Conservation (phyloP, 2,888 invertebrate species). For the Oeneis ivallda region DNA sequence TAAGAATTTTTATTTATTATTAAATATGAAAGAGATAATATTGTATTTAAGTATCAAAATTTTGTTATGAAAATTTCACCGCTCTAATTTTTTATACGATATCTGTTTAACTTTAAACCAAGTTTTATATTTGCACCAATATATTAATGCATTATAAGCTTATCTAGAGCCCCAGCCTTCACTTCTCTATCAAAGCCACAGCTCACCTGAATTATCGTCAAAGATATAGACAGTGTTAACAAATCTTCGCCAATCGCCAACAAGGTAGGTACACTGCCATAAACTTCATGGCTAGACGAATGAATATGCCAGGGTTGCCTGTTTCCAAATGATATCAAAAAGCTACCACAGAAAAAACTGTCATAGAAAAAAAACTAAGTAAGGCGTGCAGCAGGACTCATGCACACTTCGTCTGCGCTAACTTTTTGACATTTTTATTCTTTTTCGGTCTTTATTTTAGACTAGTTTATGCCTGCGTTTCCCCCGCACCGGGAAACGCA, state of each 20-base stretch:
- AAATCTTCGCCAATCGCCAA: constrained; percentile 18
- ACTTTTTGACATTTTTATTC: no score
- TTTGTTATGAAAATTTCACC: no score
- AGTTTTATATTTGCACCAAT: not conserved
- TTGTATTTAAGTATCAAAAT: no score
- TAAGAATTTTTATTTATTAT: no score
- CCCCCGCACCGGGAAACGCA: no score
- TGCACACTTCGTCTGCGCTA: no score
- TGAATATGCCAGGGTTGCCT: constrained; percentile 6
- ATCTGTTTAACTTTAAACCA: not conserved
- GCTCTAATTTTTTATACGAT: not conserved
- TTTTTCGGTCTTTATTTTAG: no score
- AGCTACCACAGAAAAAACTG: not conserved
- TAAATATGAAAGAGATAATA: no score
- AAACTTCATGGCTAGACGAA: constrained; percentile 14
- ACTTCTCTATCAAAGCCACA: constrained; percentile 17
- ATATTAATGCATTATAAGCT: constrained; percentile 8
- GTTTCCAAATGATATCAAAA: not conserved
- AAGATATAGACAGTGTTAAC: constrained; percentile 23
- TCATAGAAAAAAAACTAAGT: no score
- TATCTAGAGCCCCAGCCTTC: not conserved
- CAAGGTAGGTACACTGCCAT: constrained; percentile 17
- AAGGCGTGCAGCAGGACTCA: no score
- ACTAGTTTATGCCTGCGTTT: no score
- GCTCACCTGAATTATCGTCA: constrained; percentile 18